These are phyloP conservation scores for Andrena camellia DNA, from an alignment of 2,888 invertebrate genomes.

Conservation along the genomic window DNA sequence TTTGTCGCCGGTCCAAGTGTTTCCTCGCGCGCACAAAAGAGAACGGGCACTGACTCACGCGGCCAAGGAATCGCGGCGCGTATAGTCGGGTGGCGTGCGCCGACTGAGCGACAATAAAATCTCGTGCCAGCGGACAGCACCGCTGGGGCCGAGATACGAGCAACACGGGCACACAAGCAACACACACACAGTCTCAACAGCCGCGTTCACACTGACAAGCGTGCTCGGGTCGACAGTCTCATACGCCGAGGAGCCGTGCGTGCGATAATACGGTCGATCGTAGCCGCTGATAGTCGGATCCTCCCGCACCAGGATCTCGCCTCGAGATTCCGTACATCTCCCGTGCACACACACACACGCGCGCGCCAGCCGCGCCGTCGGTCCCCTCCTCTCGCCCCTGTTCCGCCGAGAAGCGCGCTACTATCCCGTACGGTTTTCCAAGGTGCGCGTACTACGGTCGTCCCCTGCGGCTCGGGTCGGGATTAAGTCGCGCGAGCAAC, in stretches of 20 bases:
- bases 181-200: slow-evolving; percentile 13
- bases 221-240: slow-evolving; percentile 33
- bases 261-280: slow-evolving; percentile 54
- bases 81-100: slow-evolving; percentile 16
- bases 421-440: not conserved
- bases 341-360: slow-evolving; percentile 35
- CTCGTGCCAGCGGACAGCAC: slow-evolving; percentile 38
- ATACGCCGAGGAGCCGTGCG: slow-evolving; percentile 38
- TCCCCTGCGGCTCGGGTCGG: slow-evolving; percentile 1
- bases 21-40: slow-evolving; percentile 1
- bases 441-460: not conserved
- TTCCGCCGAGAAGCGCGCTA: not conserved
- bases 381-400: slow-evolving; percentile 12
- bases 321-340: slow-evolving; percentile 68
- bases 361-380: not conserved
- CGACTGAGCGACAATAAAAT: slow-evolving; percentile 44
- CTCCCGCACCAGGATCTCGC: slow-evolving; percentile 67
- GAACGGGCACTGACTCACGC: slow-evolving; percentile 19
- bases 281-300: slow-evolving; percentile 53
- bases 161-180: slow-evolving; percentile 19
- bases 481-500: slow-evolving; percentile 50
- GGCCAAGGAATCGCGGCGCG: slow-evolving; percentile 27
- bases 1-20: slow-evolving; percentile 27
- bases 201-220: slow-evolving; percentile 25
- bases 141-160: slow-evolving; percentile 29